A percentile compares a stretch with the other conserved stretches of the same genome.
These are phyloP conservation scores for Athene cunicularia DNA, from an alignment of 2,113 vertebrate genomes.

Conservation along the genomic window DNA sequence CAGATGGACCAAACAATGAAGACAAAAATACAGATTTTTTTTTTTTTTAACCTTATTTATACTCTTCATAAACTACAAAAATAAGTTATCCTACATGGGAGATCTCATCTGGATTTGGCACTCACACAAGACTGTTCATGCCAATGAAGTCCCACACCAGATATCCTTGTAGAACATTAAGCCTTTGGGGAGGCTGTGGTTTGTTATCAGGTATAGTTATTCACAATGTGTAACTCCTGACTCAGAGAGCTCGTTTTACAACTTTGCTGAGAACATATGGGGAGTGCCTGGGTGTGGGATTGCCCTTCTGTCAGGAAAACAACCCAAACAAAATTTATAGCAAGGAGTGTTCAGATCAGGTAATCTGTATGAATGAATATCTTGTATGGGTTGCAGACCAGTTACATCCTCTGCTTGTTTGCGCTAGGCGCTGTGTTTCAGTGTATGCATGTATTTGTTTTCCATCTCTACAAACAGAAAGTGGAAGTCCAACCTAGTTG, in stretches of 20 bases:
- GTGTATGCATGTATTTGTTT: neutral
- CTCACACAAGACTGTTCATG: neutral
- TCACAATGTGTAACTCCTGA: neutral
- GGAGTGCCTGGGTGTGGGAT: slow-evolving; percentile 51
- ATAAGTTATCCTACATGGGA: neutral
- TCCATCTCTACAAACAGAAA: slow-evolving; percentile 12
- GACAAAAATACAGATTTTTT: neutral
- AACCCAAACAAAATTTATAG: slow-evolving; percentile 11
- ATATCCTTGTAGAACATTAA: neutral
- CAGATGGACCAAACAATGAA: neutral
- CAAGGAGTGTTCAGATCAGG: neutral
- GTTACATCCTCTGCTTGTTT: neutral
- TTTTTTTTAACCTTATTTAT: neutral
- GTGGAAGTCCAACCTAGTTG: neutral
- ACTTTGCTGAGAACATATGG: slow-evolving; percentile 7
- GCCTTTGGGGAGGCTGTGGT: neutral
- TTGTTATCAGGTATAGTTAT: neutral
- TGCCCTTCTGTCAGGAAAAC: slow-evolving; percentile 24
- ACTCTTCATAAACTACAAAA: neutral
- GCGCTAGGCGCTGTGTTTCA: neutral
- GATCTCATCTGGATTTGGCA: neutral
- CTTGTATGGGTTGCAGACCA: neutral
- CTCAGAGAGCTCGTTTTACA: slow-evolving; percentile 43
- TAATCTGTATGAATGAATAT: neutral
- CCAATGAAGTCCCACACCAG: neutral